Evolutionary conservation across 2,888 invertebrate species (phyloP).

Genomic region (Chironomus tentans): DNA sequence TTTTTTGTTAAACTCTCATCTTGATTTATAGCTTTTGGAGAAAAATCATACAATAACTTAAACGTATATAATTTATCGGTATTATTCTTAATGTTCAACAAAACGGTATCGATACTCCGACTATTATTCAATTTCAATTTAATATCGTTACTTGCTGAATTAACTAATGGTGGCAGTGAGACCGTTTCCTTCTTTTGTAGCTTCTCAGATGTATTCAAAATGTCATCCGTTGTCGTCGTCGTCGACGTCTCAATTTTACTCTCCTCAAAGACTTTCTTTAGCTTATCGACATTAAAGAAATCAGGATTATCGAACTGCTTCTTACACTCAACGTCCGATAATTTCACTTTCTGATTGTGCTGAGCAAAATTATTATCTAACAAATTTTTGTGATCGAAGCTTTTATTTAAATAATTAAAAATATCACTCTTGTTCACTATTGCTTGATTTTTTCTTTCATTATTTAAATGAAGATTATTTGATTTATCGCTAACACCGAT

Average conservation of each 20-base stretch:
- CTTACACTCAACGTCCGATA: constrained; percentile 9
- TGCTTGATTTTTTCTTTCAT: constrained; percentile 24
- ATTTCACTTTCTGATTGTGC: constrained; percentile 15
- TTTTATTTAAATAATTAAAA: constrained; percentile 24
- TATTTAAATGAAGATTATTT: constrained; percentile 22
- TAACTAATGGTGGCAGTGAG: constrained; percentile 16
- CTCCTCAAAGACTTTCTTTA: constrained; percentile 15
- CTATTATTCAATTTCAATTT: constrained; percentile 13
- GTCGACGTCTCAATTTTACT: background rate
- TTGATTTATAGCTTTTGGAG: background rate
- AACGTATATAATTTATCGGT: constrained; percentile 7
- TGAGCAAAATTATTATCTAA: constrained; percentile 18
- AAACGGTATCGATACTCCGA: constrained; percentile 17
- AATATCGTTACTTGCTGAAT: background rate
- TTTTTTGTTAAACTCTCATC: background rate
- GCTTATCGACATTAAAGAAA: constrained; percentile 4
- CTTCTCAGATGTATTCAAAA: background rate
- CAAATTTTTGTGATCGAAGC: constrained; percentile 23
- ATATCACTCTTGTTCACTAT: constrained; percentile 27
- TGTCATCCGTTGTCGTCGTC: background rate
- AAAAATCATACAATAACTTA: constrained; percentile 1
- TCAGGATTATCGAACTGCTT: constrained; percentile 24
- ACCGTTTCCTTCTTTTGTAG: constrained; percentile 20
- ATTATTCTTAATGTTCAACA: constrained; percentile 21
- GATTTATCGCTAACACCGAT: constrained; percentile 19